Evolutionary conservation across 2,888 invertebrate genomes (phyloP).

Genomic region (Amblyteles armatorius): DNA sequence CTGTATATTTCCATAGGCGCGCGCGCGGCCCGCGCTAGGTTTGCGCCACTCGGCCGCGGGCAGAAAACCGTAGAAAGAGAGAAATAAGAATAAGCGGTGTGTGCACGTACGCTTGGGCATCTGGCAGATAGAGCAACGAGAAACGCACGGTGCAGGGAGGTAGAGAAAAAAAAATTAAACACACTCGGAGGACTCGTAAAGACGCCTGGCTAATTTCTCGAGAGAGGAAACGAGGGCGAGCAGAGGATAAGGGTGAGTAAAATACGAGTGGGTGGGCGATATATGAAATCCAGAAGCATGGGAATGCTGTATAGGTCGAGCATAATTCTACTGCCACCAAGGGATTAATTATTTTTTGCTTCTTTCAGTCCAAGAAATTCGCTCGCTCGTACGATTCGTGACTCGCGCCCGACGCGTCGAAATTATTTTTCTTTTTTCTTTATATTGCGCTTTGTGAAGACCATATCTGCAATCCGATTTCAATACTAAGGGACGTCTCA

Average conservation of each 20-base stretch:
- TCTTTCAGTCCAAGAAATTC: conserved; percentile 33
- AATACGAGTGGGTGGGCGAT: conserved; percentile 44
- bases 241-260: conserved; percentile 41
- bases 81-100: conserved; percentile 56
- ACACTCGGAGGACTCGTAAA: conserved; percentile 64
- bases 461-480: neutral
- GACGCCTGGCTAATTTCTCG: conserved; percentile 61
- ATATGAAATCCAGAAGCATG: conserved; percentile 50
- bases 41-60: conserved; percentile 22
- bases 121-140: conserved; percentile 52
- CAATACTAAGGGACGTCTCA: neutral
- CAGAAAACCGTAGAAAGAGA: conserved; percentile 22
- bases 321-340: conserved; percentile 42
- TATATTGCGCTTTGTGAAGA: neutral
- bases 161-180: conserved; percentile 62
- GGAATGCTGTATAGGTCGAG: conserved; percentile 46
- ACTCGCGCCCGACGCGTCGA: neutral
- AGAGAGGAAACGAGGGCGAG: conserved; percentile 31
- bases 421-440: neutral
- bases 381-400: neutral
- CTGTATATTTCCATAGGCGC: conserved; percentile 70
- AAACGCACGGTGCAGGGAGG: conserved; percentile 21
- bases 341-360: conserved; percentile 38
- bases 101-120: conserved; percentile 55
- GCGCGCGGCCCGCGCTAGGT: conserved; percentile 43